Conservation (phyloP, 2,113 vertebrate species). For the Motacilla tschutschensis region DNA sequence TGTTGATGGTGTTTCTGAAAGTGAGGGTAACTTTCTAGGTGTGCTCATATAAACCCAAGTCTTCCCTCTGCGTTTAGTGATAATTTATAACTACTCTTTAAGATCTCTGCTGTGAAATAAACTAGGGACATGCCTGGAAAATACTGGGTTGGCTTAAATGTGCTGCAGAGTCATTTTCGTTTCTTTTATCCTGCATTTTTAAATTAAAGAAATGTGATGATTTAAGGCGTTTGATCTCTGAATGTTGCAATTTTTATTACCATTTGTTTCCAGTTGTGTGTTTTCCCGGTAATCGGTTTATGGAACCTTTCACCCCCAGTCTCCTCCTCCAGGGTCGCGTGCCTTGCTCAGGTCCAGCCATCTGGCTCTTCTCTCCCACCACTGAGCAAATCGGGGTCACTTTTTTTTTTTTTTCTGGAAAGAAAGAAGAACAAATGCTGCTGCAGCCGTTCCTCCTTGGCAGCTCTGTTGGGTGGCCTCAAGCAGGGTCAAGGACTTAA, state of each 20-base stretch:
- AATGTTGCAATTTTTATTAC: slow-evolving; percentile 29
- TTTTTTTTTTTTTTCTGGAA: neutral
- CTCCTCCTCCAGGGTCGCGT: neutral
- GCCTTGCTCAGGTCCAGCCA: neutral
- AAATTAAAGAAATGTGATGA: slow-evolving; percentile 38
- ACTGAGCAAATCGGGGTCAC: neutral
- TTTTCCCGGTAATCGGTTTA: neutral
- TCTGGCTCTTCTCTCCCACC: slow-evolving; percentile 41
- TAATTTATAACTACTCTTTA: neutral
- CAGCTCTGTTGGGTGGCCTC: neutral
- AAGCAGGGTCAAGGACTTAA: neutral
- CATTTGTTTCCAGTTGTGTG: slow-evolving; percentile 35
- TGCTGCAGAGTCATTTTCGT: neutral
- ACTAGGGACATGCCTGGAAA: neutral
- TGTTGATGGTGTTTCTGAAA: neutral
- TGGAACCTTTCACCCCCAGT: slow-evolving; percentile 20
- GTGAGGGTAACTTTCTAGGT: neutral
- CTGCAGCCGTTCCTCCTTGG: neutral
- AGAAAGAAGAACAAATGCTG: neutral
- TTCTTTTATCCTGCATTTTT: neutral
- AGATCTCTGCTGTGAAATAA: slow-evolving; percentile 4
- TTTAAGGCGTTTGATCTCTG: neutral
- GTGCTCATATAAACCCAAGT: neutral
- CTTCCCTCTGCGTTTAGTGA: neutral
- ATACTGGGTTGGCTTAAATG: neutral